Base-by-base conservation (phyloP, 2,888 invertebrate genomes). In the Baccha elongata region DNA sequence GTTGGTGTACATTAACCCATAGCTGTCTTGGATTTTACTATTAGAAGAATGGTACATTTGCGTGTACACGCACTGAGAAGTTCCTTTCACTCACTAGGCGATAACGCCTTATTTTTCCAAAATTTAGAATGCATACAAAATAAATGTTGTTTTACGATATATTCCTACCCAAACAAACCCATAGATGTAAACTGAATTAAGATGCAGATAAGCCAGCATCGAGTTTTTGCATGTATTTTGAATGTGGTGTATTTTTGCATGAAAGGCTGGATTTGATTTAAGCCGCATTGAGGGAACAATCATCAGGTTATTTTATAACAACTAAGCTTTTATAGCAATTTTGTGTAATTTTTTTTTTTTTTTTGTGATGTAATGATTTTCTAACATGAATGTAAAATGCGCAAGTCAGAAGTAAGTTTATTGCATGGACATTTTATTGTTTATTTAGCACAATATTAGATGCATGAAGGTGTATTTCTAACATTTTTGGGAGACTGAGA, bases 1-100 rank as follows among this genome's bases (percentile, higher is more conserved):
- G 78, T 78, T 76, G 78, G 53, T 37, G 42, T 60, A 60, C 58
- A 68, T 21, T 58, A 74, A 60, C 60, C 42, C 40, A 67, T 15
- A 17, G 42, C 8, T 15, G 26, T 42, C 53, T 48, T 15, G 35
- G 7, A 8, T 8, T 8, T 1, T 8, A 8, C 29, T 3, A 26
- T 8, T 44, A 52, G 44, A 21, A 65, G 32, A 26, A 35, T 26
- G 17, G 42, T 55, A 29, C 69, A 26, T 62, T 72, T 80, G 74
- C 74, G 79, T 74, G 74, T 53, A 73, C n/a, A n/a, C 72, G 78
- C 79, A 73, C 40, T 55, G 68, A 68, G 53, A 48, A 79, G 73
- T 80, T 73, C 79, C 79, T 80, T 80, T 80, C 79, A 80, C 79
- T 74, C 53, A 21, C 4, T 26, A 21, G 7, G 15, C 72, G 67